A percentile compares a stretch with the other conserved stretches of the same genome.
Evolutionary conservation across 2,113 vertebrate species (phyloP).

Genomic region (Chaetorhynchus papuensis): DNA sequence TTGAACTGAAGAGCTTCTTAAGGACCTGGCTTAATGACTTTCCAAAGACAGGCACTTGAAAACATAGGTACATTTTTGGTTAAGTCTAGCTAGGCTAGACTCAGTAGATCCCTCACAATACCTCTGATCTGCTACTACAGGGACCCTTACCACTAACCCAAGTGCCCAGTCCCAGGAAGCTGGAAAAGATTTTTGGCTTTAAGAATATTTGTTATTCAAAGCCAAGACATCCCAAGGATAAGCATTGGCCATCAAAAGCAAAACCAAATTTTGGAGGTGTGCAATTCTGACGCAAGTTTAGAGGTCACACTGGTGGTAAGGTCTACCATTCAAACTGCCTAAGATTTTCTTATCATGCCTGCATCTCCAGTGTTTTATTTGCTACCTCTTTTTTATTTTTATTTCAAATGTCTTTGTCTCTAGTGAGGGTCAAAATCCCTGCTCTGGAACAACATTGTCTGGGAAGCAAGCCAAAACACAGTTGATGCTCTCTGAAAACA

Average conservation of each 20-base stretch:
- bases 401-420: background rate
- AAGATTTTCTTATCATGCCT: background rate
- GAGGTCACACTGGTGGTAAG: background rate
- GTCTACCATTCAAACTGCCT: background rate
- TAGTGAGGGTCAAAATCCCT: slow-evolving; percentile 24
- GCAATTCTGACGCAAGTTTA: background rate
- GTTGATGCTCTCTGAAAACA: slow-evolving; percentile 40
- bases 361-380: background rate
- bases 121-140: background rate
- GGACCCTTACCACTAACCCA: background rate
- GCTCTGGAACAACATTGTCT: slow-evolving; percentile 22
- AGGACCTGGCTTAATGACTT: background rate
- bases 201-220: background rate
- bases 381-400: background rate
- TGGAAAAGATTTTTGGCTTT: background rate
- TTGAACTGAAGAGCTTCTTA: background rate
- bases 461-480: slow-evolving; percentile 41
- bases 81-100: background rate
- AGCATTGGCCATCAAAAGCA: background rate
- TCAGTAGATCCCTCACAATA: background rate
- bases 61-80: background rate
- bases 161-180: background rate
- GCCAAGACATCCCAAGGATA: background rate
- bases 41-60: background rate
- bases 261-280: background rate